Evolutionary conservation across 2,888 invertebrate species (phyloP).

Genomic region (Frankliniella fusca): DNA sequence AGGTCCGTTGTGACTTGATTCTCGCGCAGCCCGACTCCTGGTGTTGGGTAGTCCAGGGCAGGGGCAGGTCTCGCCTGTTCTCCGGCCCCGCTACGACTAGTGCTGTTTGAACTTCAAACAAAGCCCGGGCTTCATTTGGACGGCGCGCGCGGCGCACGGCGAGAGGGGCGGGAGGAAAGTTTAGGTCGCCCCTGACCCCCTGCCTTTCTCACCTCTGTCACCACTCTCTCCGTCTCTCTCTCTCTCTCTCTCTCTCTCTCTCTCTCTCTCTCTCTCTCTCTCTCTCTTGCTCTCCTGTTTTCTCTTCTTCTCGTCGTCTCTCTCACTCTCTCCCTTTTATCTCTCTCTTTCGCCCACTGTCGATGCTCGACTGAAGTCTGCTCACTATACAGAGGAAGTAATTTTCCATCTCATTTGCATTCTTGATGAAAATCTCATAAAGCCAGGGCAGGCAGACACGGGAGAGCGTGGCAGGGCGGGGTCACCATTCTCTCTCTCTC

Average conservation of each 20-base stretch:
- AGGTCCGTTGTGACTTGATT: too few species aligned
- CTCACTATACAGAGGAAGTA: conserved; percentile 21
- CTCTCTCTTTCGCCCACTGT: not conserved
- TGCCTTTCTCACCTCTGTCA: not conserved
- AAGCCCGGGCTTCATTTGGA: not conserved
- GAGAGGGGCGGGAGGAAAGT: not conserved
- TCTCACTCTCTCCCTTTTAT: not conserved
- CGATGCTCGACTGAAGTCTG: conserved; percentile 6
- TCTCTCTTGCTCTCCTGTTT: not conserved
- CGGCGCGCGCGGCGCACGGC: not conserved
- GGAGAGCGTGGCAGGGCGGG: not conserved
- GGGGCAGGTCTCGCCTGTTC: too few species aligned
- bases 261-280: not conserved
- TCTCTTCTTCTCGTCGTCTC: not conserved
- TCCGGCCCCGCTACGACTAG: too few species aligned
- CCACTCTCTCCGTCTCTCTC: not conserved
- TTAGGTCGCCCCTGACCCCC: not conserved
- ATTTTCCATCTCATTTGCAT: conserved; percentile 26
- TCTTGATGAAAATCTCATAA: conserved; percentile 26
- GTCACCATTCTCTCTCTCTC: not conserved
- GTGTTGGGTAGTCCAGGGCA: too few species aligned
- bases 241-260: not conserved
- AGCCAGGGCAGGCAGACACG: not conserved
- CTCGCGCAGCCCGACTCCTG: too few species aligned
- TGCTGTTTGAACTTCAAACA: not conserved